These are phyloP conservation scores for Cataglyphis livida DNA, from an alignment of 2,888 invertebrate species.

Conservation along the genomic window DNA sequence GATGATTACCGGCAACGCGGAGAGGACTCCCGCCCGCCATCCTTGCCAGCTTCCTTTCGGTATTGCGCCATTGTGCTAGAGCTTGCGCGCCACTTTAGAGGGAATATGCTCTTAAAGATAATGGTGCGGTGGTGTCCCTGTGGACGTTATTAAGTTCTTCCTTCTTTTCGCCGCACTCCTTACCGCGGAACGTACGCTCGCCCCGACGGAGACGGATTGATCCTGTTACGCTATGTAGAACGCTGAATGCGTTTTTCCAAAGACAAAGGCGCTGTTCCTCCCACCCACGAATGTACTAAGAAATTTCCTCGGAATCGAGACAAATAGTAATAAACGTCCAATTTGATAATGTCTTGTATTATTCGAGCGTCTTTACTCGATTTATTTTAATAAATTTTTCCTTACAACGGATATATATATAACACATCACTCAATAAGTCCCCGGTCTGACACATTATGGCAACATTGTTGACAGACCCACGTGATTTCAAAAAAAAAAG, in stretches of 20 bases:
- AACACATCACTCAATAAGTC: no score
- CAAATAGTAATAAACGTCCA: neutral
- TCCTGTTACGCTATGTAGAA: neutral
- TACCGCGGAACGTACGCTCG: conserved; percentile 7
- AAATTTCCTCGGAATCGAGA: neutral
- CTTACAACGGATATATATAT: neutral
- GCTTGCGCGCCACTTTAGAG: conserved; percentile 72
- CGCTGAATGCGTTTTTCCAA: neutral
- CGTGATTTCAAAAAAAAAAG: no score
- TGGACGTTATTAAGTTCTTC: conserved; percentile 74
- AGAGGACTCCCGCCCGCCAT: conserved; percentile 35
- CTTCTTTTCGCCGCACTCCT: conserved; percentile 46
- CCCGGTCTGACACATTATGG: no score
- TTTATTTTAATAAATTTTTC: neutral
- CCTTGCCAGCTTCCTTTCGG: conserved; percentile 25
- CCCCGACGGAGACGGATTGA: conserved; percentile 13
- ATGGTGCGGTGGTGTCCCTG: conserved; percentile 66
- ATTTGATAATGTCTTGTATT: neutral
- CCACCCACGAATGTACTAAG: neutral
- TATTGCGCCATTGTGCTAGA: conserved; percentile 59
- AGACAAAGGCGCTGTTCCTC: neutral
- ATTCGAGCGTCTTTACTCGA: neutral
- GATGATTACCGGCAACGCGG: conserved; percentile 60
- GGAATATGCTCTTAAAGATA: conserved; percentile 79
- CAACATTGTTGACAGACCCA: no score